These are phyloP conservation scores for Drosophila mayaguana DNA, from an alignment of 2,888 invertebrate genomes.

Conservation along the genomic window DNA sequence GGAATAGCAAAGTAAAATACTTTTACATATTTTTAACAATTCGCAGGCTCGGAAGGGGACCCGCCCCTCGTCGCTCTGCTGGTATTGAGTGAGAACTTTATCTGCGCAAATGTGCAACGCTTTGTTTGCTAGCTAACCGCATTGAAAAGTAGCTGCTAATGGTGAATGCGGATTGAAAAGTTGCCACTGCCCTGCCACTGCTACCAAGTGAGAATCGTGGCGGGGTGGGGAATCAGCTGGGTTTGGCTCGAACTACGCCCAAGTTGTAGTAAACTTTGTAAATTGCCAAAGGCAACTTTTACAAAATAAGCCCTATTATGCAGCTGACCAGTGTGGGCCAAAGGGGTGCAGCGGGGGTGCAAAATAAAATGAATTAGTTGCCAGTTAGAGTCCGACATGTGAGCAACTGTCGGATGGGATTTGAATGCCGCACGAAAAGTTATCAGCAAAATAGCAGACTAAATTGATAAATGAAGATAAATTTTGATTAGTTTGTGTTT, in stretches of 20 bases:
- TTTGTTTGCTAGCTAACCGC: slow-evolving; percentile 79
- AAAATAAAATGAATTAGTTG: slow-evolving; percentile 62
- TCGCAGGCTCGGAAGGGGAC: slow-evolving; percentile 26
- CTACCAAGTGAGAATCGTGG: neutral
- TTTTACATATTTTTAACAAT: slow-evolving; percentile 78
- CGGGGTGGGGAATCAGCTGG: neutral
- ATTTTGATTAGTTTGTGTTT: slow-evolving; percentile 29
- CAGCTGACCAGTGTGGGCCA: slow-evolving; percentile 33
- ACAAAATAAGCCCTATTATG: slow-evolving; percentile 76
- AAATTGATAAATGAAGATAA: slow-evolving; percentile 32
- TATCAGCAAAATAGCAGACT: slow-evolving; percentile 15
- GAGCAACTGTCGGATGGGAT: slow-evolving; percentile 48
- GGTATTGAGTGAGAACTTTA: slow-evolving; percentile 74
- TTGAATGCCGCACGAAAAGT: slow-evolving; percentile 30
- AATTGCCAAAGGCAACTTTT: slow-evolving; percentile 79
- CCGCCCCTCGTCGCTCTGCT: slow-evolving; percentile 5
- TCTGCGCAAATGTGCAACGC: slow-evolving; percentile 80
- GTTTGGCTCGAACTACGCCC: slow-evolving; percentile 33
- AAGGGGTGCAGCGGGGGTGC: slow-evolving; percentile 3
- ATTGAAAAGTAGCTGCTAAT: slow-evolving; percentile 81
- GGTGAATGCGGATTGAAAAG: slow-evolving; percentile 70
- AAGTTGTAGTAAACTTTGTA: slow-evolving; percentile 73
- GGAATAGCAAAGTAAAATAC: slow-evolving; percentile 64
- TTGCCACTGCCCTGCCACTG: neutral
- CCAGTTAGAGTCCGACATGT: slow-evolving; percentile 55